Evolutionary conservation across 2,113 vertebrate genomes (phyloP).

Genomic region (Hylia prasina): DNA sequence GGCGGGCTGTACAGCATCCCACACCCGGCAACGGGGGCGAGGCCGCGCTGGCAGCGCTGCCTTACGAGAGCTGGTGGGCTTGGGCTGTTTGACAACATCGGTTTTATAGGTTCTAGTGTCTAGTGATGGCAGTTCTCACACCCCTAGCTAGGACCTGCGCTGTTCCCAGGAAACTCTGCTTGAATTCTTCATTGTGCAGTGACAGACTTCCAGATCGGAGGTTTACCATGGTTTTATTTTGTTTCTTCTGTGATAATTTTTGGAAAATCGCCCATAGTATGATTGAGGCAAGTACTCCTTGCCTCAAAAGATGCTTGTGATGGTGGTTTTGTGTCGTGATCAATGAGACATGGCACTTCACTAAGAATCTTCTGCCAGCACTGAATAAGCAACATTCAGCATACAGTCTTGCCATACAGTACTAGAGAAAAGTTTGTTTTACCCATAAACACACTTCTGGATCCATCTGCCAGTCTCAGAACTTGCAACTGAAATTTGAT

Average conservation of each 20-base stretch:
- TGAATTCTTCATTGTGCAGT: not conserved
- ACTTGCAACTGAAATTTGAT: not conserved
- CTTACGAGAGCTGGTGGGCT: fast-evolving
- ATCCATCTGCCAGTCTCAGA: not conserved
- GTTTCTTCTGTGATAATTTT: not conserved
- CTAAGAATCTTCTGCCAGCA: not conserved
- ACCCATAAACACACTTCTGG: not conserved
- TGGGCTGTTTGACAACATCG: fast-evolving
- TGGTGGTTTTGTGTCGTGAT: not conserved
- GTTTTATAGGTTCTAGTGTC: not conserved
- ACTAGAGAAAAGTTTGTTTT: not conserved
- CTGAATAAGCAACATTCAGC: fast-evolving
- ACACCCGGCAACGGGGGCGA: fast-evolving
- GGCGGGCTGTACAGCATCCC: not conserved
- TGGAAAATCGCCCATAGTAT: not conserved
- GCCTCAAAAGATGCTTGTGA: not conserved
- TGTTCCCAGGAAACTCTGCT: not conserved
- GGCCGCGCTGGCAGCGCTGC: not conserved
- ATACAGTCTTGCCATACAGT: not conserved
- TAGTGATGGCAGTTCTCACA: fast-evolving
- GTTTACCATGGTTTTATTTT: not conserved
- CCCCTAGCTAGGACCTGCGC: too few relatives aligned
- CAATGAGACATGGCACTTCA: not conserved
- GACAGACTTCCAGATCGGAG: not conserved
- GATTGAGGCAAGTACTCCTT: not conserved